Evolutionary conservation across 2,888 invertebrate genomes (phyloP), one percentile per base, ranked within the genome.

Genomic region (Amiota minor): DNA sequence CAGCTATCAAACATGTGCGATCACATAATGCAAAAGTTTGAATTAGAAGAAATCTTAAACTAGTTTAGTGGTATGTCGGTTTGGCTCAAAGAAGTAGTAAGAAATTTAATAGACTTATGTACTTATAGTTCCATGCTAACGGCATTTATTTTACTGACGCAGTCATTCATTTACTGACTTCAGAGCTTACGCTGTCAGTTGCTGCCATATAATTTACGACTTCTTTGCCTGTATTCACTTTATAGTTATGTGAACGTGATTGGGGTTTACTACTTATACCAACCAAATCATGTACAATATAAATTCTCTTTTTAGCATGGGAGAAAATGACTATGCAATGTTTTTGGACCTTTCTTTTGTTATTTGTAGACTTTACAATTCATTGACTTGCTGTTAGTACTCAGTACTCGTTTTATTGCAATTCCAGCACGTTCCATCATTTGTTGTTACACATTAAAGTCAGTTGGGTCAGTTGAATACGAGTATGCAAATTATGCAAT

Each of bases 131-230:
- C 20, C 20, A 20, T 18, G 16, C 20, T 59, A 20, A n/a, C 20
- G 59, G 59, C 20, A 59, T 20, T 59, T 16, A 4, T 59, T 11
- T 4, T 20, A 18, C 59, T 59, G 20, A 59, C 20, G 20, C 20
- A 20, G 59, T 10, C 59, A 10, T 16, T 59, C 59, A n/a, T n/a
- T 50, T 35, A 35, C 35, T 35, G 35, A 9, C 12, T n/a, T 14
- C 53, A 9, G 16, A 14, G 53, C 53, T 12, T 14, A 14, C 20
- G 18, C 20, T 59, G 59, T 18, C 59, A 16, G 59, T 59, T 46
- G 10, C 56, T 18, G 35, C 68, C 59, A 70, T 70, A 72, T 78
- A 74, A 75, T 76, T 78, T 78, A 78, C 73, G 72, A 67, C 65
- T 18, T 64, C 50, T 53, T 59, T 61, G 11, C 55, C 35, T 35